These are phyloP conservation scores for Eupristina koningsbergeri DNA, from an alignment of 1,140 invertebrate species.

Conservation along the genomic window DNA sequence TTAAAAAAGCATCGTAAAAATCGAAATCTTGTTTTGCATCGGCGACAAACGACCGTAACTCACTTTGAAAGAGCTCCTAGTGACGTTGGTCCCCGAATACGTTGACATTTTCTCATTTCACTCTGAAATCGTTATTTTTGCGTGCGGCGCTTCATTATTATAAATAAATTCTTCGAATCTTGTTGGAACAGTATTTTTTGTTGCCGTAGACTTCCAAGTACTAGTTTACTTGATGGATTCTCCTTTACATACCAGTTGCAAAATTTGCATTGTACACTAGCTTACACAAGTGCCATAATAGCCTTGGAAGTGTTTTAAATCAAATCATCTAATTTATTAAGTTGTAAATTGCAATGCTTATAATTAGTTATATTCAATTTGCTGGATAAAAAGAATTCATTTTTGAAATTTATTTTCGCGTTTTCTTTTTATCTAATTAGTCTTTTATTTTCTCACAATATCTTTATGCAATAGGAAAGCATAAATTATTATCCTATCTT, in stretches of 20 bases:
- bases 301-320: too few species aligned
- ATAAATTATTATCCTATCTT: too few species aligned
- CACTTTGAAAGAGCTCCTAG: constrained; percentile 10
- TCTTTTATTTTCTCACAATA: too few species aligned
- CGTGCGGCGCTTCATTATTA: neutral
- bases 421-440: too few species aligned
- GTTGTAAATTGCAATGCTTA: too few species aligned
- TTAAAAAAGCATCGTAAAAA: constrained; percentile 54
- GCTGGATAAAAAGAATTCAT: too few species aligned
- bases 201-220: neutral
- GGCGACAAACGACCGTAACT: constrained; percentile 46
- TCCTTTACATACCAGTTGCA: neutral
- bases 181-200: neutral
- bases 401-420: too few species aligned
- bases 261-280: neutral
- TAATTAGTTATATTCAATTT: too few species aligned
- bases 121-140: neutral
- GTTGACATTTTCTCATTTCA: constrained; percentile 34
- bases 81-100: neutral
- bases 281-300: too few species aligned
- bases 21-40: constrained; percentile 45
- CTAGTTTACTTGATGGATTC: neutral
- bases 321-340: too few species aligned
- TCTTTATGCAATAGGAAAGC: too few species aligned
- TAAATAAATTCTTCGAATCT: neutral